Conservation (phyloP, 2,888 invertebrate genomes). For the Rapana venosa region DNA sequence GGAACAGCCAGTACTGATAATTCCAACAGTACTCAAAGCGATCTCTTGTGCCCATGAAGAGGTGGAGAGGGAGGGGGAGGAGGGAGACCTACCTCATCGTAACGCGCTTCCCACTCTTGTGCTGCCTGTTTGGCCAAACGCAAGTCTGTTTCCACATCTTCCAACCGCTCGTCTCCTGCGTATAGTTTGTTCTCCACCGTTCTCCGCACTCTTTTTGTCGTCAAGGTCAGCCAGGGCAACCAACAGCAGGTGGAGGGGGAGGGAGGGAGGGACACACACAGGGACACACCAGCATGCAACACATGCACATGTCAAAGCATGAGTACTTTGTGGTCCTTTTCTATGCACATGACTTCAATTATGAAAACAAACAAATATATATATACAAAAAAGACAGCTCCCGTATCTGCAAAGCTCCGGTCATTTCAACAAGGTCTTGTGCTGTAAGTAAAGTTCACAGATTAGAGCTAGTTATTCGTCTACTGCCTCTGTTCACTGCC, state of each 20-base stretch:
- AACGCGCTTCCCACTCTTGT: conserved; percentile 94
- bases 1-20: neutral
- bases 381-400: too few relatives aligned
- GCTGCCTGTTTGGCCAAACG: conserved; percentile 73
- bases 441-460: too few relatives aligned
- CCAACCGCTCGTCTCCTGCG: conserved; percentile 81
- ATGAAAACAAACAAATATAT: too few relatives aligned
- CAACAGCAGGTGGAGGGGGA: neutral
- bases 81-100: conserved; percentile 92
- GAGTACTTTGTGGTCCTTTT: neutral
- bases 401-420: too few relatives aligned
- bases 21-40: neutral
- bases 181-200: conserved; percentile 98
- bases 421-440: too few relatives aligned
- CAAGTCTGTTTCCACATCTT: conserved; percentile 70
- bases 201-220: conserved; percentile 83
- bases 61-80: neutral
- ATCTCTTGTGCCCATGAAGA: neutral
- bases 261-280: conserved; percentile 28
- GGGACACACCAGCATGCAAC: conserved; percentile 38
- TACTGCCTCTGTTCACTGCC: too few relatives aligned
- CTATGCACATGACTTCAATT: too few relatives aligned
- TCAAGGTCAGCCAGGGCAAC: neutral
- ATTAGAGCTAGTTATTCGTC: too few relatives aligned
- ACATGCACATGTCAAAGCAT: conserved; percentile 29